These are phyloP conservation scores for Podarcis siculus DNA, from an alignment of 2,797 vertebrate species.

Conservation along the genomic window DNA sequence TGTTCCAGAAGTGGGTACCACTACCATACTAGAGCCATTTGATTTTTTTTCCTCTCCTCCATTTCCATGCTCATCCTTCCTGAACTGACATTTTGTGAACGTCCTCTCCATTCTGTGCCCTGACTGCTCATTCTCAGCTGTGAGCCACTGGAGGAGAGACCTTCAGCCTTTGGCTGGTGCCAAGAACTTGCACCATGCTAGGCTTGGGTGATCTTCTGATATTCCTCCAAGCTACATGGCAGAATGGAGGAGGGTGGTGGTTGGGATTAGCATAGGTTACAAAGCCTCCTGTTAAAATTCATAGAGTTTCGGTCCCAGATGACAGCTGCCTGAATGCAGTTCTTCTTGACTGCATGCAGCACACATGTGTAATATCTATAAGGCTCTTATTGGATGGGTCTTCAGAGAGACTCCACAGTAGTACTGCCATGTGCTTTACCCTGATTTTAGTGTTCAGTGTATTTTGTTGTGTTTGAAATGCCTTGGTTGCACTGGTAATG, in stretches of 20 bases:
- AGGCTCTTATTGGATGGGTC: neutral
- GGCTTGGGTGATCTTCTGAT: neutral
- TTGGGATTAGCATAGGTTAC: neutral
- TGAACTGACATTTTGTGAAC: no score
- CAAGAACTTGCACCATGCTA: no score
- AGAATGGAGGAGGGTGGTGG: neutral
- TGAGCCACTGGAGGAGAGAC: no score
- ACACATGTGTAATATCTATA: neutral
- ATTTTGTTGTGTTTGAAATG: neutral
- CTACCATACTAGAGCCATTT: no score
- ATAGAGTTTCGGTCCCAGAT: neutral
- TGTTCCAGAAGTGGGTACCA: no score
- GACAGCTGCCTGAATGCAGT: neutral
- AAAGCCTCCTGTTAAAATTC: neutral
- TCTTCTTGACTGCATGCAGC: neutral
- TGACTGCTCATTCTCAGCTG: no score
- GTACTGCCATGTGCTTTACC: neutral
- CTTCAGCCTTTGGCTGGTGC: no score
- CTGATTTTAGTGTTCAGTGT: neutral
- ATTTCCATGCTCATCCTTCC: no score
- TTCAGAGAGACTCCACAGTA: neutral
- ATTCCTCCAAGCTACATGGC: neutral
- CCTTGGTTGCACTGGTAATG: neutral
- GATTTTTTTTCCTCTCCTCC: no score
- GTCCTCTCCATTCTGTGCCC: no score